Evolutionary conservation across 2,888 invertebrate species (phyloP), one percentile per base, ranked within the genome.

Genomic region (Dynastes maya): DNA sequence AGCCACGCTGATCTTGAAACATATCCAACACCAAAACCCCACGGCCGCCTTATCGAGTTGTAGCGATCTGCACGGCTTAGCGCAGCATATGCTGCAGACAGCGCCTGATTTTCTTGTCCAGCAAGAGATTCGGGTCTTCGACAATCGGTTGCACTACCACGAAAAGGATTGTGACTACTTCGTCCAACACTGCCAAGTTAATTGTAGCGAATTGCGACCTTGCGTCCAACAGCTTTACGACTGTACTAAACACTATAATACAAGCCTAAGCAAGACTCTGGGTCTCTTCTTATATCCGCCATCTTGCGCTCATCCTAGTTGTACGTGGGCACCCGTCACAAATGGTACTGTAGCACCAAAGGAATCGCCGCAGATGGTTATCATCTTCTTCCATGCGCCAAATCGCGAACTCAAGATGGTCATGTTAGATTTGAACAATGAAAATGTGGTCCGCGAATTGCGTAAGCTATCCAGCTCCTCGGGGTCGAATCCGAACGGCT

Each of bases 381-480:
- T 63, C 63, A 29, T 63, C 4, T 11, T 32, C 11, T 49, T 68
- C 49, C 22, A 27, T 1, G 6, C 29, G 5, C 13, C 3, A 0
- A 22, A 68, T 2, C 11, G 22, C 27, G 49, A n/a, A 9, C n/a
- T 16, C 2, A 45, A 45, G 8, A 27, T 27, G 8, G n/a, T 75
- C 2, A 75, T 75, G 49, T n/a, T 76, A 11, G 67, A 76, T 68
- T n/a, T 76, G 40, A 67, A 76, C 9, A 65, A 76, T 27, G 22
- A 16, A 11, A 11, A 8, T 3, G 45, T 76, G 22, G 8, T 67
- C 3, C 0, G 3, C 0, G 8, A 5, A n/a, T 58, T 76, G 40
- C 16, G 9, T 1, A 2, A 45, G 53, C 13, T 76, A 68, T 29
- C 55, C 2, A 13, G 27, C 4, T 6, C 13, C 0, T 37, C 8